Evolutionary conservation across 1,140 invertebrate genomes (phyloP).

Genomic region (Papilio polyxenes): DNA sequence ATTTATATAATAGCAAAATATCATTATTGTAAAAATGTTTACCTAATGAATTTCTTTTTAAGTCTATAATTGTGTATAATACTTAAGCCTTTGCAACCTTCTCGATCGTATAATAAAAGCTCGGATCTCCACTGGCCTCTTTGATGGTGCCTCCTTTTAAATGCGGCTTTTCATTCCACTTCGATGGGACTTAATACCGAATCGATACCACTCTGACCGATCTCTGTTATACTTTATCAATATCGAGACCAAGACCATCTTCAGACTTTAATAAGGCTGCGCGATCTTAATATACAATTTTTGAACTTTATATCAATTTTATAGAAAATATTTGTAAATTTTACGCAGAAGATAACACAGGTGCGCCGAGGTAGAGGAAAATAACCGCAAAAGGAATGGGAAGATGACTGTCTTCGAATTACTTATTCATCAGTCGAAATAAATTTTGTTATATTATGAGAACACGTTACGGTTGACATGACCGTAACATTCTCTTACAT

Average conservation of each 20-base stretch:
- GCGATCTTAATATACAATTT: neutral
- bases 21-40: neutral
- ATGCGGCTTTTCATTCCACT: slow-evolving; percentile 38
- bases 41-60: slow-evolving; percentile 14
- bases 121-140: slow-evolving; percentile 14
- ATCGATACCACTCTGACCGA: slow-evolving; percentile 38
- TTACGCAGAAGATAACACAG: no score
- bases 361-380: no score
- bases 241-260: neutral
- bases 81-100: slow-evolving; percentile 14
- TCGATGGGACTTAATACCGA: slow-evolving; percentile 34
- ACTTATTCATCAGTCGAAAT: no score
- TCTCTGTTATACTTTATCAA: slow-evolving; percentile 31
- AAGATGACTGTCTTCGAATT: no score
- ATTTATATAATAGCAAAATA: neutral
- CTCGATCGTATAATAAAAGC: slow-evolving; percentile 28
- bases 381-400: no score
- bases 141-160: slow-evolving; percentile 28
- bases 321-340: no score
- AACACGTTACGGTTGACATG: neutral
- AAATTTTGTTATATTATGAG: neutral
- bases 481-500: neutral
- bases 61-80: slow-evolving; percentile 7
- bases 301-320: no score
- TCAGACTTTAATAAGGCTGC: neutral